Evolutionary conservation across 2,113 vertebrate genomes (phyloP).

Genomic region (Romanogobio albipinnatus): DNA sequence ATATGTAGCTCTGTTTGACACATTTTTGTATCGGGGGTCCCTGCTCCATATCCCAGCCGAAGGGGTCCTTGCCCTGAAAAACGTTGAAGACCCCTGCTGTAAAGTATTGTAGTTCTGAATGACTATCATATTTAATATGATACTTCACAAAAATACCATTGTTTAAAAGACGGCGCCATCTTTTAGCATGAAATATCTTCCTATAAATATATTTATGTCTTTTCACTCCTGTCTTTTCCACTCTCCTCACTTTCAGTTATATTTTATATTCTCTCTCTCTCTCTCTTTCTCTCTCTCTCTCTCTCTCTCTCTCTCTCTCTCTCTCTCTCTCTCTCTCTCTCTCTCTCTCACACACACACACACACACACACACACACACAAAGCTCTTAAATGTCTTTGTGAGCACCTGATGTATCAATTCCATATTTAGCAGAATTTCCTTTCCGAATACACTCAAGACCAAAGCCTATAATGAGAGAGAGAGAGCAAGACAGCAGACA

Average conservation of each 20-base stretch:
- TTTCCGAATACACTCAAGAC: slow-evolving; percentile 3
- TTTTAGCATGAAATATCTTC: neutral
- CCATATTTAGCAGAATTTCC: slow-evolving; percentile 43
- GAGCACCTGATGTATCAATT: slow-evolving; percentile 6
- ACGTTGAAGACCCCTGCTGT: too few relatives aligned
- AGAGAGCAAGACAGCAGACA: neutral
- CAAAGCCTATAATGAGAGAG: neutral
- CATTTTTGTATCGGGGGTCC: too few relatives aligned
- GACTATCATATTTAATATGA: neutral
- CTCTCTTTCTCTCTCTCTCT: neutral
- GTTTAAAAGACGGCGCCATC: neutral
- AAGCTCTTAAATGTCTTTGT: neutral
- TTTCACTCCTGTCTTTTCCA: neutral
- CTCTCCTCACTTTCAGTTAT: neutral
- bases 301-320: too few relatives aligned
- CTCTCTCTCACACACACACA: too few relatives aligned
- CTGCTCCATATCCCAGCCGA: too few relatives aligned
- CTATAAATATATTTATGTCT: neutral
- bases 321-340: too few relatives aligned
- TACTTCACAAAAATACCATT: neutral
- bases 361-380: too few relatives aligned
- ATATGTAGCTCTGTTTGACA: too few relatives aligned
- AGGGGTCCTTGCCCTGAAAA: too few relatives aligned
- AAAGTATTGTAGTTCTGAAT: too few relatives aligned
- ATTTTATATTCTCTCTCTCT: neutral